phyloP scores from a whole-genome alignment of 2,888 invertebrate genomes.

The Hydroisotoma schaefferi region DNA sequence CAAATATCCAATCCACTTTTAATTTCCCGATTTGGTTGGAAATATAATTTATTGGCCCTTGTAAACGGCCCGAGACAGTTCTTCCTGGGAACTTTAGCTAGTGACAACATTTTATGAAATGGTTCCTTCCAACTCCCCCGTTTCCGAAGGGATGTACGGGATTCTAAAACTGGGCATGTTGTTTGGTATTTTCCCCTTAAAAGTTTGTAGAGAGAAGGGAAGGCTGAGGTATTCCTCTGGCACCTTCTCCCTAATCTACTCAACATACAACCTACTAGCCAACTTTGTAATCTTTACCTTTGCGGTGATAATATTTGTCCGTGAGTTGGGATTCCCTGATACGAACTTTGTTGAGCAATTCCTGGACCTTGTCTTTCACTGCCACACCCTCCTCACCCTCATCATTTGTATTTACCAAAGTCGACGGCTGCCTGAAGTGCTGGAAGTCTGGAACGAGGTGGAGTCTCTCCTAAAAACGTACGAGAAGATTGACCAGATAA shows the following conservation, averaged over 20 bases:
- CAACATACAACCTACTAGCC: not conserved
- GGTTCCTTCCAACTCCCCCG: no score
- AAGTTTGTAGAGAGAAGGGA: not conserved
- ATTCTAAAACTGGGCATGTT: not conserved
- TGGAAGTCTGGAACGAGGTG: conserved; percentile 5
- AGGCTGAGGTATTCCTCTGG: no score
- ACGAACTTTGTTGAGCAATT: conserved; percentile 19
- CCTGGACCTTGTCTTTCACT: conserved; percentile 27
- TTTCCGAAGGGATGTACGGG: not conserved
- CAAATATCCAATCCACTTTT: no score
- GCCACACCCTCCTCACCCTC: conserved; percentile 18
- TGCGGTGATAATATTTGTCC: conserved; percentile 17
- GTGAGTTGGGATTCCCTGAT: conserved; percentile 6
- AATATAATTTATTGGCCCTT: no score
- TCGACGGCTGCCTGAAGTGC: conserved; percentile 8
- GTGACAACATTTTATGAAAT: no score
- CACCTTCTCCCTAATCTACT: no score
- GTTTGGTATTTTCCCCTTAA: not conserved
- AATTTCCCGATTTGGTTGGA: no score
- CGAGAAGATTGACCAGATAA: not conserved
- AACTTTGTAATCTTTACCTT: conserved; percentile 14
- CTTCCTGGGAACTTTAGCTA: no score
- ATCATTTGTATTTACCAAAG: conserved; percentile 14
- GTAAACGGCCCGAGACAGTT: no score
- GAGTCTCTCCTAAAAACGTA: not conserved